These are phyloP conservation scores for Maniola hyperantus DNA, from an alignment of 2,888 invertebrate genomes.

Conservation along the genomic window DNA sequence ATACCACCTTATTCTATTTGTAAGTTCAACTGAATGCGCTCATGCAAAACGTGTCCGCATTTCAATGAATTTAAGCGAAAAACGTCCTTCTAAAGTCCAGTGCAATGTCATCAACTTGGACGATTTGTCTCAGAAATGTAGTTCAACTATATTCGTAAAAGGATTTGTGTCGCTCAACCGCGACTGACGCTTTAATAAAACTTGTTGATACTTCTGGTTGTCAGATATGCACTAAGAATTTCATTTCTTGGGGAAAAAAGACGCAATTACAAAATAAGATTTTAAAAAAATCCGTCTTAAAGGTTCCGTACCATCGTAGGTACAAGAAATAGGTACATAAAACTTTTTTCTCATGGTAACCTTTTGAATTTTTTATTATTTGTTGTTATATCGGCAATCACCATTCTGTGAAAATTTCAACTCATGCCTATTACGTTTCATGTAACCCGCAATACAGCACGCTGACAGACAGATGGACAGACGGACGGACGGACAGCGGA, in stretches of 20 bases:
- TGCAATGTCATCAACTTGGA: slow-evolving; percentile 35
- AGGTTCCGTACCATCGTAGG: no score
- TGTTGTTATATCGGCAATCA: no score
- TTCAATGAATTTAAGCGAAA: slow-evolving; percentile 24
- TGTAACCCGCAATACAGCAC: no score
- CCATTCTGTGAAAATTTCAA: no score
- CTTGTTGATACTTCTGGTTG: slow-evolving; percentile 29
- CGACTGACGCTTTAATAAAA: slow-evolving; percentile 32
- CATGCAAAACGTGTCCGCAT: slow-evolving; percentile 24
- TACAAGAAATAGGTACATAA: no score
- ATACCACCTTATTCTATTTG: slow-evolving; percentile 5
- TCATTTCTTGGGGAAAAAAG: slow-evolving; percentile 13
- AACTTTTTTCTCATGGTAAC: no score
- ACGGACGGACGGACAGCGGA: no score
- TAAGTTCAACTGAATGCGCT: slow-evolving; percentile 12
- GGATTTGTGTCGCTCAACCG: slow-evolving; percentile 34
- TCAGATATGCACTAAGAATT: slow-evolving; percentile 17
- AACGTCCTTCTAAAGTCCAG: slow-evolving; percentile 31
- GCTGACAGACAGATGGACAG: no score
- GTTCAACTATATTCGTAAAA: slow-evolving; percentile 43
- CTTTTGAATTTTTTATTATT: no score
- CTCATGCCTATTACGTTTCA: no score
- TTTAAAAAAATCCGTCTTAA: no score
- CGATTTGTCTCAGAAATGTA: slow-evolving; percentile 39
- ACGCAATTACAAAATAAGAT: no score